phyloP scores from a whole-genome alignment of 2,113 vertebrate species.

The Prolemur simus region DNA sequence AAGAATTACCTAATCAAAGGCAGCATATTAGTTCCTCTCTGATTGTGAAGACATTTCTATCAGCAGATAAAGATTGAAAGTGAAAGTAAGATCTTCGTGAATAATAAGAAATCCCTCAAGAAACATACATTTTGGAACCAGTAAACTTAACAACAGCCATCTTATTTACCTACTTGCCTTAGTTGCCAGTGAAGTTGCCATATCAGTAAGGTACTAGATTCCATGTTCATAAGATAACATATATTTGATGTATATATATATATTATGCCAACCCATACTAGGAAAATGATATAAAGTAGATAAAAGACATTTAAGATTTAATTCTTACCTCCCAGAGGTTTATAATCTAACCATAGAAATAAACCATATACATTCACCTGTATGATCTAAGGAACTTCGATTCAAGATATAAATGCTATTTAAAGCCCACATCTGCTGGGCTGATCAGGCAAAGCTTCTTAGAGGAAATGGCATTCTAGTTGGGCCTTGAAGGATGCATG shows the following conservation, averaged over 20 bases:
- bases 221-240: not conserved
- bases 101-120: not conserved
- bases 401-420: not conserved
- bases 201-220: not conserved
- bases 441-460: not conserved
- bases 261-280: not conserved
- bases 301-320: not conserved
- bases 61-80: not conserved
- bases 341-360: not conserved
- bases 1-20: not conserved
- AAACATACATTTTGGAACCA: not conserved
- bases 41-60: not conserved
- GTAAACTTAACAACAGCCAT: not conserved
- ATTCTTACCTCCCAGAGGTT: not conserved
- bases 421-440: not conserved
- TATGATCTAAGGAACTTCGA: not conserved
- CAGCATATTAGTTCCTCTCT: not conserved
- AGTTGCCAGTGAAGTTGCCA: not conserved
- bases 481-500: not conserved
- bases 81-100: not conserved
- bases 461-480: not conserved
- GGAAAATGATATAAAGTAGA: not conserved
- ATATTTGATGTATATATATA: not conserved
- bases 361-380: not conserved
- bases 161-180: not conserved